Percentiles rank a stretch among this genome's conserved stretches.
These are phyloP conservation scores for Pseudomugil gertrudae DNA, from an alignment of 2,797 vertebrate genomes.

Conservation along the genomic window DNA sequence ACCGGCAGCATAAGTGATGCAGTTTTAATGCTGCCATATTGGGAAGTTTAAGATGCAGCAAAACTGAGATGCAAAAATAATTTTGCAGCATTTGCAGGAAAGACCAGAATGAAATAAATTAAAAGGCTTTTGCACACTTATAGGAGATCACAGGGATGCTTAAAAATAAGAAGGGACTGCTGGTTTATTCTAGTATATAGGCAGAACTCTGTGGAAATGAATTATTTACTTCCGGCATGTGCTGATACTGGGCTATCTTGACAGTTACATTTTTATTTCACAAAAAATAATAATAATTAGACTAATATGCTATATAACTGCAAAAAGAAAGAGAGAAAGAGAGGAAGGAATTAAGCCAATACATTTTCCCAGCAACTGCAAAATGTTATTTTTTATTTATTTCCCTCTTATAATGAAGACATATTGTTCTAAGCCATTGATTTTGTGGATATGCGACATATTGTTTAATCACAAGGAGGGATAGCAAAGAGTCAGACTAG, in stretches of 20 bases:
- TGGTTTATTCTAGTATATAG: not conserved
- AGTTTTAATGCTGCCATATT: not conserved
- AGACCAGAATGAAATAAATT: not conserved
- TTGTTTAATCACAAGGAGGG: conserved; percentile 9
- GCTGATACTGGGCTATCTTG: not conserved
- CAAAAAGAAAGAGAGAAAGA: not conserved
- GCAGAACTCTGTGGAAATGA: not conserved
- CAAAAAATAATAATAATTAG: not conserved
- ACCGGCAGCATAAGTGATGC: too few species aligned
- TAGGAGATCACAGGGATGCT: not conserved
- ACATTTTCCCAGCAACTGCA: not conserved
- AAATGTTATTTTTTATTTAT: not conserved
- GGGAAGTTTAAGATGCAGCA: too few species aligned
- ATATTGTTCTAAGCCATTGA: not conserved
- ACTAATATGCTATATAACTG: not conserved
- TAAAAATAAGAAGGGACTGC: not conserved
- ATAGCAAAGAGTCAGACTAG: conserved; percentile 7
- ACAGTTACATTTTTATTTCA: not conserved
- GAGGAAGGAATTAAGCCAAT: not conserved
- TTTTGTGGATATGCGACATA: conserved; percentile 32
- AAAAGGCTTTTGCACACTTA: not conserved
- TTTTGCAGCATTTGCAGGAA: not conserved
- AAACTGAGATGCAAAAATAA: too few species aligned
- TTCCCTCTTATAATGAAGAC: not conserved
- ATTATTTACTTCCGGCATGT: not conserved